A percentile compares a stretch with the other conserved stretches of the same genome.
Evolutionary conservation across 2,113 vertebrate genomes (phyloP).

Genomic region (Redunca redunca): DNA sequence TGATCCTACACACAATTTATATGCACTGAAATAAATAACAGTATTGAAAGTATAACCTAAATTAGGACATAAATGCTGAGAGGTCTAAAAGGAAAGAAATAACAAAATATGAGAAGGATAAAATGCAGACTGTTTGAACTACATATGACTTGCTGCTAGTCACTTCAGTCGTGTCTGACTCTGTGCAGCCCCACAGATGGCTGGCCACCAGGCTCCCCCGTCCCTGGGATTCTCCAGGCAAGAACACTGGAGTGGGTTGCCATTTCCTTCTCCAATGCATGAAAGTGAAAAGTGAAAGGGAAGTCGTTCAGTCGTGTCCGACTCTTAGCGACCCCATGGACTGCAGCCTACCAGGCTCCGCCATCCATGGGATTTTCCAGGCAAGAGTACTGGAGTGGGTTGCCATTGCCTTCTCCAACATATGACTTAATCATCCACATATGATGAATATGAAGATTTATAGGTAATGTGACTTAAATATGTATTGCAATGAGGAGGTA

Average conservation of each 20-base stretch:
- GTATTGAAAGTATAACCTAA: not conserved
- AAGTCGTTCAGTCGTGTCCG: too few species aligned
- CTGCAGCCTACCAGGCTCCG: too few species aligned
- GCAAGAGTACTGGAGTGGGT: too few species aligned
- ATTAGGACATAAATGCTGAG: not conserved
- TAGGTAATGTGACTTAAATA: not conserved
- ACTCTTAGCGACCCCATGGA: too few species aligned
- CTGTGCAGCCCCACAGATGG: too few species aligned
- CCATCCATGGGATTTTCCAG: too few species aligned
- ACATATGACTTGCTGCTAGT: not conserved
- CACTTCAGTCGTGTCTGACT: too few species aligned
- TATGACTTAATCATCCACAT: not conserved
- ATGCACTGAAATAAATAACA: not conserved
- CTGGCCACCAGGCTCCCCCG: too few species aligned
- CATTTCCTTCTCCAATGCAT: too few species aligned
- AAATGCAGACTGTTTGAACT: not conserved
- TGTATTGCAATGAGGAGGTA: not conserved
- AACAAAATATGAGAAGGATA: not conserved
- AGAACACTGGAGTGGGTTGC: too few species aligned
- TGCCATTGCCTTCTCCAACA: not conserved
- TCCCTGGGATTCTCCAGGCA: too few species aligned
- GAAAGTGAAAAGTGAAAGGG: too few species aligned
- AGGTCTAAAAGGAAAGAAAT: not conserved
- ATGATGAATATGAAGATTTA: not conserved
- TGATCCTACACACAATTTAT: not conserved